Percentiles rank a stretch among this genome's conserved stretches.
Conservation (phyloP, 2,888 invertebrate species). For the Drosophila formosana region DNA sequence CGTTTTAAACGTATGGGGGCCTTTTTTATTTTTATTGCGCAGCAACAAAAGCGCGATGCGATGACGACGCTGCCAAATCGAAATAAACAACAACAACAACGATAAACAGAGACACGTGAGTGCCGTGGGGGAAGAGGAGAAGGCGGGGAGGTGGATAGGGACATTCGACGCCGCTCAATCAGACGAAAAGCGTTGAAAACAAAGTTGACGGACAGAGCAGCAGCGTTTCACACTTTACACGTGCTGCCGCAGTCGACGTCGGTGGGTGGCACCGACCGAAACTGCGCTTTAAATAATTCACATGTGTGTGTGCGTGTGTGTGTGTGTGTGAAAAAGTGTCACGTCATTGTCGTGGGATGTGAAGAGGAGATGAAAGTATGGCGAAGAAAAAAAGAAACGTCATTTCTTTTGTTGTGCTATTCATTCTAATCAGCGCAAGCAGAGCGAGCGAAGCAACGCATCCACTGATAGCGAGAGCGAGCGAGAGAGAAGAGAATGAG, state of each 20-base stretch:
- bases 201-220: conserved; percentile 17
- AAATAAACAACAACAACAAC: conserved; percentile 44
- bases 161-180: conserved; percentile 30
- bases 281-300: conserved; percentile 42
- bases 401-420: conserved; percentile 54
- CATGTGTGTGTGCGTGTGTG: neutral
- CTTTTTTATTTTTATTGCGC: conserved; percentile 49
- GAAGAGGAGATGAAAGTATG: conserved; percentile 42
- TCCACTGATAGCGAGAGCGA: neutral
- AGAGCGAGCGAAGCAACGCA: neutral
- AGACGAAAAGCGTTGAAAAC: conserved; percentile 28
- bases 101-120: conserved; percentile 17
- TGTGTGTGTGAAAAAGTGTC: conserved; percentile 8
- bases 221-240: conserved; percentile 45
- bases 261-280: conserved; percentile 42
- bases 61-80: conserved; percentile 56
- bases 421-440: conserved; percentile 50
- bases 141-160: neutral
- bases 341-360: conserved; percentile 39
- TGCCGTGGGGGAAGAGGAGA: neutral
- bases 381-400: conserved; percentile 29
- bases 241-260: conserved; percentile 34
- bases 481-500: conserved; percentile 5
- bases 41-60: conserved; percentile 30
- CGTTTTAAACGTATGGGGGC: conserved; percentile 41